Evolutionary conservation across 2,888 invertebrate species (phyloP).

Genomic region (Nymphalis urticae): DNA sequence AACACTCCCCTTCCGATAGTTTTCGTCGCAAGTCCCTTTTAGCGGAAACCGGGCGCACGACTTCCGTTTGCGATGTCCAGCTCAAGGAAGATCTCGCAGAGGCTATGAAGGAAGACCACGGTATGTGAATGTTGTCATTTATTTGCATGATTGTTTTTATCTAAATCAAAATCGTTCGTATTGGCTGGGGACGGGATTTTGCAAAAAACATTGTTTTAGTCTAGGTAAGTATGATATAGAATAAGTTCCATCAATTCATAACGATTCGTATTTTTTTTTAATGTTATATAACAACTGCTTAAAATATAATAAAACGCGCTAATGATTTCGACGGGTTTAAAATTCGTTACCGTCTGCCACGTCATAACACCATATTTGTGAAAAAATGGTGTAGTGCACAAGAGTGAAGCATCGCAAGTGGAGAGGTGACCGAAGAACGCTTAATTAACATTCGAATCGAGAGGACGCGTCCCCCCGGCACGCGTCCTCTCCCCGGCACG

Average conservation of each 20-base stretch:
- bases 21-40: conserved; percentile 84
- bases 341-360: conserved; percentile 18
- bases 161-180: not conserved
- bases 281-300: conserved; percentile 3
- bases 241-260: not conserved
- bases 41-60: conserved; percentile 60
- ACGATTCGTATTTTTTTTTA: not conserved
- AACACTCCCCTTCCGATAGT: conserved; percentile 94
- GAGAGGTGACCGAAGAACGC: conserved; percentile 57
- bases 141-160: not conserved
- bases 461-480: conserved; percentile 37
- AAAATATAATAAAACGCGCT: conserved; percentile 11
- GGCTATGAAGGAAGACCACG: conserved; percentile 92
- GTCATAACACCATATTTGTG: conserved; percentile 24
- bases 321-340: not conserved
- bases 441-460: conserved; percentile 45
- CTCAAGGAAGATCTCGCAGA: conserved; percentile 95
- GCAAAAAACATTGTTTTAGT: not conserved
- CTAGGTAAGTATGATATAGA: not conserved
- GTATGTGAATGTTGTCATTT: conserved; percentile 49
- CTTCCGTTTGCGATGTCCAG: conserved; percentile 87
- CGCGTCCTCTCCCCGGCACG: conserved; percentile 53
- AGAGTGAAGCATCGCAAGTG: conserved; percentile 52
- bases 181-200: not conserved
- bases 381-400: conserved; percentile 44